Evolutionary conservation across 2,113 vertebrate genomes (phyloP).

Genomic region (Polypterus senegalus): DNA sequence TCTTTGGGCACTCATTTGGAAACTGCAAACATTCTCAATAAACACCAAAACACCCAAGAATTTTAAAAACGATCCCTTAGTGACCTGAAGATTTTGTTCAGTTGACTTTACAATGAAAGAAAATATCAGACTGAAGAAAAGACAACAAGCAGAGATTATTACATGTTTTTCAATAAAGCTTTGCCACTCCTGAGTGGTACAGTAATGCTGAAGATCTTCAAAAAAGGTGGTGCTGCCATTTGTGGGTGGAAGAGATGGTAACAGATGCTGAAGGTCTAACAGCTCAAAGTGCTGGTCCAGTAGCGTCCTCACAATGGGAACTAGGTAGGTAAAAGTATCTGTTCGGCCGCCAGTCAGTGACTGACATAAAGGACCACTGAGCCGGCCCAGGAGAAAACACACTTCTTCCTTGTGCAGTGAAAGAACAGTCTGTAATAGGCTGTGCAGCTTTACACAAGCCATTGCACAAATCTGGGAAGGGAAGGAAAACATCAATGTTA

Average conservation of each 20-base stretch:
- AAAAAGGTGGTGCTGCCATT: constrained; percentile 87
- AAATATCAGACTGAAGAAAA: no score
- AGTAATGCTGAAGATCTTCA: constrained; percentile 81
- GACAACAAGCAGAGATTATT: constrained; percentile 16
- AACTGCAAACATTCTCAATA: no score
- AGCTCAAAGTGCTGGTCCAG: constrained; percentile 75
- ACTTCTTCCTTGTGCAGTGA: constrained; percentile 69
- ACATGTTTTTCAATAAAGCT: constrained; percentile 79
- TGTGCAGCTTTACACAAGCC: constrained; percentile 85
- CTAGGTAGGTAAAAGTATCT: constrained; percentile 68
- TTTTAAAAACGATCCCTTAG: not conserved
- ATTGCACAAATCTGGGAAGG: constrained; percentile 63
- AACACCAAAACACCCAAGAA: not conserved
- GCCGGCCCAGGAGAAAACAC: constrained; percentile 78
- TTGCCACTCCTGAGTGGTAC: constrained; percentile 70
- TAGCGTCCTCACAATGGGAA: constrained; percentile 74
- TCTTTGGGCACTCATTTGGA: no score
- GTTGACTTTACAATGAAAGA: no score
- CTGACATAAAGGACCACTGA: constrained; percentile 62
- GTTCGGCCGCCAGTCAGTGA: constrained; percentile 18
- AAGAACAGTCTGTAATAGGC: constrained; percentile 71
- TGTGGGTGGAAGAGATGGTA: constrained; percentile 80
- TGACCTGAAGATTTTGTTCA: no score
- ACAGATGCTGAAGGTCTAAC: constrained; percentile 56
- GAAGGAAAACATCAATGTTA: not conserved